Base-by-base conservation (phyloP, 2,113 vertebrate species). In the Microtus richardsoni region DNA sequence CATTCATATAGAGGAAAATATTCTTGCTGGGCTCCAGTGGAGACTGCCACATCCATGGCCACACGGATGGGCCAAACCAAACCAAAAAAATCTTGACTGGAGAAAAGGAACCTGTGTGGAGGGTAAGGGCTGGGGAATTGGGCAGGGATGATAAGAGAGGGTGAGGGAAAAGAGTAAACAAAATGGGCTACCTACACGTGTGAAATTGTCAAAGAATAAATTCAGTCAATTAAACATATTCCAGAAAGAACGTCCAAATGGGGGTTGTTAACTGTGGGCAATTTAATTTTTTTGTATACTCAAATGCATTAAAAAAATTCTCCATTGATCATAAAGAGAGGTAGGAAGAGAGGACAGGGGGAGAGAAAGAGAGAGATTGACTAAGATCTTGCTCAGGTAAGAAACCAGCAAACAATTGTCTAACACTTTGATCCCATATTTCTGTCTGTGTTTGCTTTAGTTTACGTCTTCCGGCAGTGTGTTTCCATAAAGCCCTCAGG, bases 381-480 rank as follows among this genome's bases (percentile, higher is more conserved):
- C 41, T 30, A 96, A 91, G 83, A 85, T 39, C n/a, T 96, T 62
- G 88, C 54, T 94, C 24, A 10, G 58, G 24, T 78, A 88, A 36
- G 60, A 91, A 89, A 85, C 85, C n/a, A 88, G 64, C 17, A 90
- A 93, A 60, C 12, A 47, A 77, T 91, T 89, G 64, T 47, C 7
- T 47, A 88, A 80, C 33, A 71, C 33, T 77, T n/a, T 64, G 58
- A 68, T 85, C 93, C 68, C 33, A 39, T 74, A 71, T 80, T 77
- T 78, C 30, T 89, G 89, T 86, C 66, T 36, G 74, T 26, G 41
- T 21, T 33, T 41, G 54, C 90, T 95, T 89, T 66, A 41, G 60
- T 92, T 87, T 60, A 36, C 30, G 74, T n/a, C 73, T 49, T 71
- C 39, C 28, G 33, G 8, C 24, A 62, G 44, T 54, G 11, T 86